Base-by-base conservation (phyloP, 2,888 invertebrate species). In the Agelastica alni region DNA sequence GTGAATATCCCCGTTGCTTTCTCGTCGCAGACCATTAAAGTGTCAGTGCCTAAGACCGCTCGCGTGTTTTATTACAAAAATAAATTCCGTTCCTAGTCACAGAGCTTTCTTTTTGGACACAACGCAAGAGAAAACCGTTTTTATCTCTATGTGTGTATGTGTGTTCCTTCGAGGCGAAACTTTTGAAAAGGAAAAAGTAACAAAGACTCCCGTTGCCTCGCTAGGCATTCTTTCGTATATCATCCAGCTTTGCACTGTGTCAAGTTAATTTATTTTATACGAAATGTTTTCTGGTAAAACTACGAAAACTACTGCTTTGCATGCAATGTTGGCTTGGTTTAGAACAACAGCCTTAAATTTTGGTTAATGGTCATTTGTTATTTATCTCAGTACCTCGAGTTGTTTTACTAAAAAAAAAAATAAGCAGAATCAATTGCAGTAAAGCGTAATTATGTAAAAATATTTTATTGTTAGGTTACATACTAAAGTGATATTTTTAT, bases 51-150 rank as follows among this genome's bases (percentile, higher is more conserved):
- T 65, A 65, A 67, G 67, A 65, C 65, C 65, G 64, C 60, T 66
- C 52, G 61, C 62, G 67, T 70, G 67, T 67, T 70, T 70, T 70
- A 68, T 70, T 66, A 62, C 68, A 66, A 68, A 69, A 68, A 70
- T 68, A 68, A 70, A 70, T 68, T 70, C 65, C 59, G 63, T 63
- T 59, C 55, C 60, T 56, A 62, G 58, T 60, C 60, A 59, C 58
- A 30, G 59, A 31, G 45, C 39, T 53, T 51, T 53, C 55, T 46
- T 55, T 57, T 44, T 51, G 31, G 36, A 39, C 51, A 46, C 26
- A 46, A 45, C 41, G 18, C 36, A 18, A 28, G 14, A 36, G 20
- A 28, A 37, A 32, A 31, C 22, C n/a, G 13, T 43, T 34, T 47
- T 39, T 17, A n/a, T n/a, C n/a, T n/a, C n/a, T n/a, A n/a, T n/a